A percentile compares a stretch with the other conserved stretches of the same genome.
These are phyloP conservation scores for Ptychobarbus kaznakovi DNA, from an alignment of 2,797 vertebrate genomes.

Conservation along the genomic window DNA sequence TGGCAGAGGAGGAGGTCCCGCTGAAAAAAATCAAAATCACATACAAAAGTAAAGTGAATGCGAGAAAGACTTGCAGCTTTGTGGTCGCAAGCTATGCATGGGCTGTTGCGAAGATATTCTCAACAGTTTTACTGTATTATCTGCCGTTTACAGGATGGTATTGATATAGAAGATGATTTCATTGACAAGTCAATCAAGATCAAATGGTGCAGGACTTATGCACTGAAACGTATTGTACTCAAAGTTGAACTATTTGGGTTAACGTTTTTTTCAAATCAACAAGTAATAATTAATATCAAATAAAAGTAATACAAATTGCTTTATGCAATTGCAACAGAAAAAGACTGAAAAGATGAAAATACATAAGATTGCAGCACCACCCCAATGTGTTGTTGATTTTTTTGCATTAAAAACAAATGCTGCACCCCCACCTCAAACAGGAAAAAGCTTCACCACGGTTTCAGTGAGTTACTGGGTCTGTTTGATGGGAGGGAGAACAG, in stretches of 20 bases:
- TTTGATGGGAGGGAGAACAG: slow-evolving; percentile 21
- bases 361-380: background rate
- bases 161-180: background rate
- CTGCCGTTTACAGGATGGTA: background rate
- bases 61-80: background rate
- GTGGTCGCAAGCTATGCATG: background rate
- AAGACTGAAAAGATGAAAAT: background rate
- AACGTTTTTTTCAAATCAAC: background rate
- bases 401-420: slow-evolving; percentile 1
- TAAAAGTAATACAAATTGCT: background rate
- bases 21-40: slow-evolving; percentile 49
- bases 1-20: slow-evolving; percentile 70
- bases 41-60: background rate
- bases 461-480: slow-evolving; percentile 25
- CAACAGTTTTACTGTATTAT: background rate
- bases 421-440: slow-evolving; percentile 43
- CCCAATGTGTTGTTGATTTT: background rate
- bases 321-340: background rate
- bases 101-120: background rate
- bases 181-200: background rate
- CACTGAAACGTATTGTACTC: background rate
- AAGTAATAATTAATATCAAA: background rate
- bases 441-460: slow-evolving; percentile 22
- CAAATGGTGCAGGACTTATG: background rate
- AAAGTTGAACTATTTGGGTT: background rate